These are phyloP conservation scores for Pocillopora damicornis DNA, from an alignment of 64 coral and sea anemone species.

Conservation along the genomic window DNA sequence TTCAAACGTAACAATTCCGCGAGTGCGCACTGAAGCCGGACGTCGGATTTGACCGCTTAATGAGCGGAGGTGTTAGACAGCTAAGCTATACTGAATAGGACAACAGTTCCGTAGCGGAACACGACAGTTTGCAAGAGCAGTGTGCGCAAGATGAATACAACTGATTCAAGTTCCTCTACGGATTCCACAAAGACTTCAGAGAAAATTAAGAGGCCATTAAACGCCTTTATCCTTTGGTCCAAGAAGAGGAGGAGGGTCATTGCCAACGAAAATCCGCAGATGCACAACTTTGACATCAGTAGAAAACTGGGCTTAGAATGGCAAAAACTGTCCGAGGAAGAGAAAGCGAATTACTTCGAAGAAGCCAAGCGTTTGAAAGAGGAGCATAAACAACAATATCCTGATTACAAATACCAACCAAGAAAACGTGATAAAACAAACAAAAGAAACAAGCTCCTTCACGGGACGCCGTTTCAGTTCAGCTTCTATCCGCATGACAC, in stretches of 20 bases:
- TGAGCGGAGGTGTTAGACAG: background rate
- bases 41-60: background rate
- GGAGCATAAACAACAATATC: slow-evolving; percentile 90
- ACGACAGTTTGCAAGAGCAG: background rate
- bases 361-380: slow-evolving; percentile 88
- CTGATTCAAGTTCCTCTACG: slow-evolving; percentile 13
- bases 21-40: slow-evolving; percentile 9
- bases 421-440: slow-evolving; percentile 89
- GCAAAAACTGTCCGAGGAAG: slow-evolving; percentile 86
- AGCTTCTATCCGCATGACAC: slow-evolving; percentile 63
- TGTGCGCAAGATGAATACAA: slow-evolving; percentile 38
- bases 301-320: slow-evolving; percentile 91
- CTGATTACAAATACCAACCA: slow-evolving; percentile 97
- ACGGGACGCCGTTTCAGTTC: slow-evolving; percentile 79
- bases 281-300: slow-evolving; percentile 99
- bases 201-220: slow-evolving; percentile 97
- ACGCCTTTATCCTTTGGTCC: slow-evolving; percentile 98
- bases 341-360: slow-evolving; percentile 90
- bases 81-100: background rate
- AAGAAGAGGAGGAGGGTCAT: slow-evolving; percentile 88
- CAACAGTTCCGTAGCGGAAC: slow-evolving; percentile 4
- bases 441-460: slow-evolving; percentile 78
- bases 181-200: slow-evolving; percentile 62
- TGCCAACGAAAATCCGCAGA: slow-evolving; percentile 92
- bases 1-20: slow-evolving; percentile 28